Base-by-base conservation (phyloP, 2,888 invertebrate species). In the Drosophila multiciliata region DNA sequence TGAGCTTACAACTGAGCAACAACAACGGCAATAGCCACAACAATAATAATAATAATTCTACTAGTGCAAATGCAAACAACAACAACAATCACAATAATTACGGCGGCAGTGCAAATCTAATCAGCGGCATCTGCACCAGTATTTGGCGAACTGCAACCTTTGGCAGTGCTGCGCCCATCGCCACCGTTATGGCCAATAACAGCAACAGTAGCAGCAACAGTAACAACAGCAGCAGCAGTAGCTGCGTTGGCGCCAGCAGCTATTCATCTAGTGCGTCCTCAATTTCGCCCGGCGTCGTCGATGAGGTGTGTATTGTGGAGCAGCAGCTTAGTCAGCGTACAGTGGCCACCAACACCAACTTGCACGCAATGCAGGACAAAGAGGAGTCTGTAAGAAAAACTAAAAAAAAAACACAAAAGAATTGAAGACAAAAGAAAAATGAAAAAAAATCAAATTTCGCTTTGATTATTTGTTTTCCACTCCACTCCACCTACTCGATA, bases 111-210 rank as follows among this genome's bases (percentile, higher is more conserved):
- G 74, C 76, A 73, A 90, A 88, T 62, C 68, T 90, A 66, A 90
- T 86, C 65, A 86, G 90, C 73, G 90, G 82, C 76, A 83, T 90
- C 62, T 91, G 91, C 71, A 89, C 88, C 71, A 86, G 86, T 78
- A 88, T 92, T 82, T 91, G 91, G 91, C 92, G 90, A 38, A 83
- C 92, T 17, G 91, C 90, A 35, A 88, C 91, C 35, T 92, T 91
- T 60, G 88, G 85, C 35, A 85, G 89, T 60, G 87, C 91, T 23
- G 78, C 90, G 15, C 85, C 90, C 15, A 76, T 88, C 33, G 79
- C 84, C n/a, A 77, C 80, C 32, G 55, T 83, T 29, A 69, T 82
- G 49, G 68, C 58, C 71, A 49, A 66, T 73, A 29, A 66, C 77
- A 59, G 48, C 75, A 60, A 65, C 71, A 53, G 69, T 80, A 53